A percentile compares a stretch with the other conserved stretches of the same genome.
These are phyloP conservation scores for Acanthosoma haemorrhoidale DNA, from an alignment of 2,888 invertebrate genomes.

Conservation along the genomic window DNA sequence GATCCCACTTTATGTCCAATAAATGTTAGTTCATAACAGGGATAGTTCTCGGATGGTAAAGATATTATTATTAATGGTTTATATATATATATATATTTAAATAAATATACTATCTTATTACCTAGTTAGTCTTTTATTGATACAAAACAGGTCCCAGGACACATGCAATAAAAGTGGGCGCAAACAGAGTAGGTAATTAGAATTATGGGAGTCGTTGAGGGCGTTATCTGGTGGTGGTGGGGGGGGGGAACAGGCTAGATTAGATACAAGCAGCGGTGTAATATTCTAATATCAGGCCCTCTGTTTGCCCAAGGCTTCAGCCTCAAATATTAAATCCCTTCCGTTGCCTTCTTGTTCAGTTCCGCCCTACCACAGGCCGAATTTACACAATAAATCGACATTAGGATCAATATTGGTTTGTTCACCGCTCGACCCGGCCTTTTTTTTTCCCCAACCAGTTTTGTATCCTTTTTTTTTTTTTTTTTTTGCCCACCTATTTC, in stretches of 20 bases:
- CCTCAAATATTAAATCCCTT: slow-evolving; percentile 43
- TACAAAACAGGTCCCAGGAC: too few species aligned
- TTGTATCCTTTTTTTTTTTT: not conserved
- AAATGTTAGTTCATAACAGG: too few species aligned
- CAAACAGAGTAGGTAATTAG: not conserved
- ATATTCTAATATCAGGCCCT: slow-evolving; percentile 43
- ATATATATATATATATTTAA: too few species aligned
- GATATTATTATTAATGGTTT: too few species aligned
- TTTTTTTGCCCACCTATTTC: not conserved
- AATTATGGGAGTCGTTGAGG: not conserved
- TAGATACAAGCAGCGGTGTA: slow-evolving; percentile 21
- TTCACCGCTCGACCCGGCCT: slow-evolving; percentile 11
- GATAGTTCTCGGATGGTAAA: too few species aligned
- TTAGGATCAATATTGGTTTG: slow-evolving; percentile 32
- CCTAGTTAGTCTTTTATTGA: too few species aligned
- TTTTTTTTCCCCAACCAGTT: not conserved
- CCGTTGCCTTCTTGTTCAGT: slow-evolving; percentile 18
- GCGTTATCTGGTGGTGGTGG: slow-evolving; percentile 14
- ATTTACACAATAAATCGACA: slow-evolving; percentile 35
- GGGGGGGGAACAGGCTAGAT: not conserved
- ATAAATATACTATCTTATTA: too few species aligned
- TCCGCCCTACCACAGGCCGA: slow-evolving; percentile 18
- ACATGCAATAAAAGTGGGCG: not conserved
- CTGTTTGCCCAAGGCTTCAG: slow-evolving; percentile 43
- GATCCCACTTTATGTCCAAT: too few species aligned